Evolutionary conservation across 2,797 vertebrate species (phyloP).

Genomic region (Sciurus carolinensis): DNA sequence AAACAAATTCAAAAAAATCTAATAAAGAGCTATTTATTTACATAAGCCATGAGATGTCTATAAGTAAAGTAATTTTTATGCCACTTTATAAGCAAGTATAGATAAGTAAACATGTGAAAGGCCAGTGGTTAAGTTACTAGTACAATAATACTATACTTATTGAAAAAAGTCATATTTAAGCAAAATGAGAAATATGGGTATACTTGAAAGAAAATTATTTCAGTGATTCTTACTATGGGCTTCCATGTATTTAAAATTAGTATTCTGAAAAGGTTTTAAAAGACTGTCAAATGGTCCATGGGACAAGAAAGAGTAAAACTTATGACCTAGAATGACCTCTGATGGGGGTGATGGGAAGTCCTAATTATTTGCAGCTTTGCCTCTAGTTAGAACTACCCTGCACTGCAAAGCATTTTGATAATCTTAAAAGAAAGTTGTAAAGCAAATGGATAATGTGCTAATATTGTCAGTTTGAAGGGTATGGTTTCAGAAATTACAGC

Average conservation of each 20-base stretch:
- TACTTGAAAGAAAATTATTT: not conserved
- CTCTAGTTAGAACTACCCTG: not conserved
- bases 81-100: not conserved
- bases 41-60: not conserved
- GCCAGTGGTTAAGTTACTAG: not conserved
- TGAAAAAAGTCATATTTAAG: not conserved
- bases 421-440: slow-evolving; percentile 74
- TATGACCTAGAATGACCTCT: not conserved
- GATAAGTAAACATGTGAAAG: not conserved
- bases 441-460: slow-evolving; percentile 66
- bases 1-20: not conserved
- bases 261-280: slow-evolving; percentile 34
- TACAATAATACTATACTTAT: not conserved
- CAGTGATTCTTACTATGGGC: not conserved
- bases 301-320: slow-evolving; percentile 8
- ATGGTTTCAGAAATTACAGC: slow-evolving; percentile 75
- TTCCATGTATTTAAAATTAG: slow-evolving; percentile 1
- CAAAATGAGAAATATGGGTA: not conserved
- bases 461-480: slow-evolving; percentile 73
- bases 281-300: not conserved
- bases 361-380: not conserved
- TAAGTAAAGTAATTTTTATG: not conserved
- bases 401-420: slow-evolving; percentile 65
- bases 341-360: not conserved
- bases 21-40: not conserved